Evolutionary conservation across 2,888 invertebrate species (phyloP).

Genomic region (Drosophila borealis): DNA sequence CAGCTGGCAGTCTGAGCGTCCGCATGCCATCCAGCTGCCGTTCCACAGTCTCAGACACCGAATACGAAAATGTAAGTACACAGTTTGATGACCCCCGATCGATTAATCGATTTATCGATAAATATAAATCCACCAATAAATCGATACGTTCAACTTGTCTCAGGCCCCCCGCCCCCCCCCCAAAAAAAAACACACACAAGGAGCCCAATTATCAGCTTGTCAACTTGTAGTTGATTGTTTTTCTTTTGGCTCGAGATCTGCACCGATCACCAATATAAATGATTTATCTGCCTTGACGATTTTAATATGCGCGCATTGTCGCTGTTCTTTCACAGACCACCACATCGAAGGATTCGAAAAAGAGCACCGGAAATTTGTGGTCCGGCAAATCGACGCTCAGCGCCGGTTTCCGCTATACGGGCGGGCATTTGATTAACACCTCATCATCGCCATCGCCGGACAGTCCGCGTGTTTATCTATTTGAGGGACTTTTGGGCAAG

Average conservation of each 20-base stretch:
- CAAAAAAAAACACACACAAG: not conserved
- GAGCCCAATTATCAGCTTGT: conserved; percentile 2
- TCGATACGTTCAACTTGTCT: conserved; percentile 10
- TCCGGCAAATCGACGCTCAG: conserved; percentile 96
- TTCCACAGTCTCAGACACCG: conserved; percentile 97
- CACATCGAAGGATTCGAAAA: conserved; percentile 88
- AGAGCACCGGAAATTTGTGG: conserved; percentile 95
- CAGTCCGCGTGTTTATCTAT: conserved; percentile 94
- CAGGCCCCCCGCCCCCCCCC: conserved; percentile 2
- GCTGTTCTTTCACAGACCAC: conserved; percentile 77
- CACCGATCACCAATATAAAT: conserved; percentile 15
- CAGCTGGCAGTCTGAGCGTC: conserved; percentile 87
- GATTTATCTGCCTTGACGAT: not conserved
- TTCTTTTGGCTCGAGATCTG: conserved; percentile 5
- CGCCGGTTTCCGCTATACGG: conserved; percentile 94
- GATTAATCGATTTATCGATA: conserved; percentile 11
- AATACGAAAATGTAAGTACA: conserved; percentile 93
- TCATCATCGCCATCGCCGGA: conserved; percentile 94
- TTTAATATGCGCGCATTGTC: conserved; percentile 63
- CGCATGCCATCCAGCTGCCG: conserved; percentile 90
- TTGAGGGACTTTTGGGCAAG: conserved; percentile 92
- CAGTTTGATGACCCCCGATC: conserved; percentile 5
- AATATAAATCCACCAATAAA: not conserved
- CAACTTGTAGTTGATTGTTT: conserved; percentile 20
- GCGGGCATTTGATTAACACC: conserved; percentile 93